Base-by-base conservation (phyloP, 2,888 invertebrate genomes). In the Noctuana brunneofusca region DNA sequence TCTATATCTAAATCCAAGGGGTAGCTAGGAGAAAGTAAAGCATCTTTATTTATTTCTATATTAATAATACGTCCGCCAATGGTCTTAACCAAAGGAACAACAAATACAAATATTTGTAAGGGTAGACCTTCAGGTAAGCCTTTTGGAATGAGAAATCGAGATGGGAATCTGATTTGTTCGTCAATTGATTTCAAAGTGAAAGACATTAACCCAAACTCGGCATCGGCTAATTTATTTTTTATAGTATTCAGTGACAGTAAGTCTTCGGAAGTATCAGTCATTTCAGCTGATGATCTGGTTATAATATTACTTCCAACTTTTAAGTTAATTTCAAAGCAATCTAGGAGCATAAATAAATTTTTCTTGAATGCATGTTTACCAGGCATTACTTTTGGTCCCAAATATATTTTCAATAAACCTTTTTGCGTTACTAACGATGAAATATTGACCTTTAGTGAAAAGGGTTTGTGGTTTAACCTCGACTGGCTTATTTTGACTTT, bases 401-500 rank as follows among this genome's bases (percentile, higher is more conserved):
- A 78, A 87, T 93, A 96, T 48, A 95, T 85, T 72, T 94, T 94
- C 9, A 96, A 84, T 35, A 93, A 82, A 12, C 93, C 94, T 75
- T 93, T 93, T 67, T 89, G 89, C 2, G 87, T 76, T 38, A 93
- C 92, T 48, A 94, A 90, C 24, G 95, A 93, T 16, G 92, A 88
- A 41, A 96, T 88, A 54, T 92, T 91, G 48, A 95, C 85, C 76
- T 93, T 93, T 69, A 94, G 90, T 64, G 89, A 90, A 87, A 96
- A 96, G 6, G 94, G 94, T 70, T 95, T 94, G 83, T 95, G 94
- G 78, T 94, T 95, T 58, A 96, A 85, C 72, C 96, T 94, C 63
- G 92, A 84, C 78, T 96, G 95, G 48, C 78, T 78, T 64, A 91
- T 80, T 73, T 87, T 89, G 2, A 89, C 83, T 70, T 89, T 87